phyloP scores from a whole-genome alignment of 2,888 invertebrate genomes.

The Ectobius pallidus region DNA sequence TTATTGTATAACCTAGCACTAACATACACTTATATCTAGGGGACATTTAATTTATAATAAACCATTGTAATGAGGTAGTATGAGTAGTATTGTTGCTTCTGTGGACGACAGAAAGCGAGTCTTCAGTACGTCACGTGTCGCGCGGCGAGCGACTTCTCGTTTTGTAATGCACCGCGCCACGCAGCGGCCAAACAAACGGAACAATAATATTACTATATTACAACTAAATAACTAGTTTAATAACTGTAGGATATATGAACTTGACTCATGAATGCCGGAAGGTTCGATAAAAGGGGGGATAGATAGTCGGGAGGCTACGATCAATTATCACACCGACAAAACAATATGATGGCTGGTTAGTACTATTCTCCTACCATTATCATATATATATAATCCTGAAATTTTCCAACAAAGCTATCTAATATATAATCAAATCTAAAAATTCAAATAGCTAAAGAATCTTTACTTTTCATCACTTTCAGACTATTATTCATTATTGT shows the following conservation, averaged over 20 bases:
- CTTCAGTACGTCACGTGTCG: conserved; percentile 37
- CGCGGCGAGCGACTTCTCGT: conserved; percentile 22
- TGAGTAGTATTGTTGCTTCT: conserved; percentile 43
- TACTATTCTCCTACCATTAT: conserved; percentile 31
- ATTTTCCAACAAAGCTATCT: conserved; percentile 39
- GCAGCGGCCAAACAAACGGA: conserved; percentile 33
- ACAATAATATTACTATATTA: conserved; percentile 34
- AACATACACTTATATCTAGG: conserved; percentile 40
- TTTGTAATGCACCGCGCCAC: conserved; percentile 27
- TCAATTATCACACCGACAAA: conserved; percentile 31
- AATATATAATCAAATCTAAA: conserved; percentile 34
- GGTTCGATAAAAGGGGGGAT: conserved; percentile 1
- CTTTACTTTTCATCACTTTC: conserved; percentile 19
- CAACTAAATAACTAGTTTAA: conserved; percentile 38
- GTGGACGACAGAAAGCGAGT: conserved; percentile 37
- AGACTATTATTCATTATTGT: conserved; percentile 39
- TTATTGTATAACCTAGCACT: conserved; percentile 35
- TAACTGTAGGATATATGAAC: conserved; percentile 8
- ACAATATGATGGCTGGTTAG: conserved; percentile 31
- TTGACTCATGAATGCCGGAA: background rate
- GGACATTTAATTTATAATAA: conserved; percentile 36
- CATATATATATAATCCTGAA: conserved; percentile 32
- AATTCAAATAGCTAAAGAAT: conserved; percentile 37
- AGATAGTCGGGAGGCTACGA: conserved; percentile 18
- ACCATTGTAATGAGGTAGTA: conserved; percentile 44